Percentiles rank a stretch among this genome's conserved stretches.
Conservation (phyloP, 2,113 vertebrate species). For the Geococcyx californianus region DNA sequence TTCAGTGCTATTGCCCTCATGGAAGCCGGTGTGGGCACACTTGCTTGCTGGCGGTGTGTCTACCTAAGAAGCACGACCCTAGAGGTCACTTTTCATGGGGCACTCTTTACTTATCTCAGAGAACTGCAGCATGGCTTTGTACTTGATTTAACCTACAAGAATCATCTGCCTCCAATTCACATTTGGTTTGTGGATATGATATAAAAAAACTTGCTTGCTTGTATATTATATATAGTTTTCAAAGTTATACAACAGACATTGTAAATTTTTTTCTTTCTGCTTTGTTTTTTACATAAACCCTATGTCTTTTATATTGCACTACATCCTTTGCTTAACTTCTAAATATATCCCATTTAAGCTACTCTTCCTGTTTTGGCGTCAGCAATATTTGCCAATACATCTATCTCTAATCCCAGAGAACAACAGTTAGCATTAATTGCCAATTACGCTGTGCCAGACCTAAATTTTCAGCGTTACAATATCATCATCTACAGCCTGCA, state of each 20-base stretch:
- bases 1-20: not conserved
- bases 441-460: not conserved
- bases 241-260: not conserved
- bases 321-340: not conserved
- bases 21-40: not conserved
- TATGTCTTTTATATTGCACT: not conserved
- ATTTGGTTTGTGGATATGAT: not conserved
- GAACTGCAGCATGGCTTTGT: not conserved
- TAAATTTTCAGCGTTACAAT: not conserved
- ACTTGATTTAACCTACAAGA: not conserved
- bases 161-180: not conserved
- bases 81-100: not conserved
- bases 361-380: not conserved
- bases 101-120: not conserved
- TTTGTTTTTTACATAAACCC: not conserved
- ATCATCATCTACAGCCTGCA: not conserved
- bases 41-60: not conserved
- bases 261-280: not conserved
- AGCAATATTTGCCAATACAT: not conserved
- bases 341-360: not conserved
- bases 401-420: not conserved
- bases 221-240: not conserved
- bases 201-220: not conserved
- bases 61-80: not conserved
- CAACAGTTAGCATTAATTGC: conserved; percentile 1